A percentile compares a stretch with the other conserved stretches of the same genome.
phyloP scores from a whole-genome alignment of 2,113 vertebrate species.

The Heliornis fulica region DNA sequence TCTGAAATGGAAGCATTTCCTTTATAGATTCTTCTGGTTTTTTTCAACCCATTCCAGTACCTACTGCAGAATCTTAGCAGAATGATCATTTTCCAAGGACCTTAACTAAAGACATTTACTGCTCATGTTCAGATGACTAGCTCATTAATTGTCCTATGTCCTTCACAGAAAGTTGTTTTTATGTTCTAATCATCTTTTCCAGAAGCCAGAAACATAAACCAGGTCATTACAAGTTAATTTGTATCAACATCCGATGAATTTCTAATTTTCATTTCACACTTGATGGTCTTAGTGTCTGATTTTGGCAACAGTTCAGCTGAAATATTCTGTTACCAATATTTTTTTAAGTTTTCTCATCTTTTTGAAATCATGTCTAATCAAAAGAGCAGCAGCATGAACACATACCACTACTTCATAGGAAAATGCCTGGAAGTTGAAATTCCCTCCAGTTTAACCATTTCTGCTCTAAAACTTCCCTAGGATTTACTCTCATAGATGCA shows the following conservation, averaged over 20 bases:
- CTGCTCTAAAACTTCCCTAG: neutral
- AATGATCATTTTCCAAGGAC: neutral
- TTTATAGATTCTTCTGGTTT: neutral
- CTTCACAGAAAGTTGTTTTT: slow-evolving; percentile 43
- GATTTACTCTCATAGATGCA: neutral
- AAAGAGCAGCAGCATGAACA: neutral
- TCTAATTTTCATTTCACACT: slow-evolving; percentile 39
- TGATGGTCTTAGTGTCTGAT: neutral
- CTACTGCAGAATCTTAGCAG: neutral
- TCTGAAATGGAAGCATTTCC: neutral
- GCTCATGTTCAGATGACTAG: neutral
- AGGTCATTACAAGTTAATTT: slow-evolving; percentile 31
- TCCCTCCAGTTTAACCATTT: neutral
- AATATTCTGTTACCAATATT: neutral
- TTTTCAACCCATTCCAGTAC: neutral
- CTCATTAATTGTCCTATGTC: slow-evolving; percentile 4
- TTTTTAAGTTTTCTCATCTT: neutral
- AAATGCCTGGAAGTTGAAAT: neutral
- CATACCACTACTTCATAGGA: neutral
- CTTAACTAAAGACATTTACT: neutral
- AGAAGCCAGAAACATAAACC: slow-evolving; percentile 25
- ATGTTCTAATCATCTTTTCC: neutral
- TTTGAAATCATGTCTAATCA: neutral
- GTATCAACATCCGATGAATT: neutral
- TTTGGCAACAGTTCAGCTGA: neutral